Conservation (phyloP, 2,113 vertebrate genomes). For the Stegostoma tigrinum region DNA sequence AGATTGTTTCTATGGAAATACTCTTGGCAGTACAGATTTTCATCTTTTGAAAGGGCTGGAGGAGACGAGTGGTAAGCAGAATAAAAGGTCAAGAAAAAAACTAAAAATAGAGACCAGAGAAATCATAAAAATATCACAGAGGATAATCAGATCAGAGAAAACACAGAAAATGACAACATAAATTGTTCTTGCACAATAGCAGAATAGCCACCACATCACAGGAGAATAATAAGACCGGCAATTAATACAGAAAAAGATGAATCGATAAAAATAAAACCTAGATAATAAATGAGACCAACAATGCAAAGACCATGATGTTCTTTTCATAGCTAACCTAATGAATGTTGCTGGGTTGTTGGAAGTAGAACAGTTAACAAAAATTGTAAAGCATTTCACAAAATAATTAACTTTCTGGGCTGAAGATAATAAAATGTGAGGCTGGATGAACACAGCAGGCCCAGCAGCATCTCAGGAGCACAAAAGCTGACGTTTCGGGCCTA, state of each 20-base stretch:
- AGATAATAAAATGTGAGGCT: no score
- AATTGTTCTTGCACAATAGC: background rate
- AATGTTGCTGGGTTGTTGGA: background rate
- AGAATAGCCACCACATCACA: background rate
- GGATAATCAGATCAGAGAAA: background rate
- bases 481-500: no score
- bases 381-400: background rate
- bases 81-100: background rate
- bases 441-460: no score
- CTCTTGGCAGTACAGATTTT: background rate
- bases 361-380: background rate
- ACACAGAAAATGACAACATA: background rate
- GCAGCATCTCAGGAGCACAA: no score
- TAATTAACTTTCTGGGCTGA: background rate
- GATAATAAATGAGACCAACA: background rate
- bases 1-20: slow-evolving; percentile 23
- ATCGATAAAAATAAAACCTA: background rate
- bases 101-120: background rate
- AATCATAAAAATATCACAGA: background rate
- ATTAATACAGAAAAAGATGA: background rate
- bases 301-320: background rate
- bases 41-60: background rate
- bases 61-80: background rate
- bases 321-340: background rate
- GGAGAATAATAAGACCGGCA: background rate